Evolutionary conservation across 2,888 invertebrate species (phyloP).

Genomic region (Calliopum simillimum): DNA sequence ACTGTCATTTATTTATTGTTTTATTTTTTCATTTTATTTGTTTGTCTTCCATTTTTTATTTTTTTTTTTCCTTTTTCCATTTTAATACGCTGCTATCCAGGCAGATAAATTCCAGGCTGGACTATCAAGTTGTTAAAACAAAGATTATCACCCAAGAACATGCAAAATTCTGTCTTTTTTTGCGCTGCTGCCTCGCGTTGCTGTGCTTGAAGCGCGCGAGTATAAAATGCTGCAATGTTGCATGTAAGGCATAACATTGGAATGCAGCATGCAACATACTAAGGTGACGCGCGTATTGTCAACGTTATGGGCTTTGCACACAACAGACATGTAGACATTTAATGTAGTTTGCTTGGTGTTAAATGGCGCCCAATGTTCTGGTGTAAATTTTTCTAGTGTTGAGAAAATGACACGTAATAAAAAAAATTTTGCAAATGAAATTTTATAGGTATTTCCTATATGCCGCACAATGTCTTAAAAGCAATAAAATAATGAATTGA

Average conservation of each 20-base stretch:
- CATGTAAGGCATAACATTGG: slow-evolving; percentile 16
- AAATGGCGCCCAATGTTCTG: slow-evolving; percentile 28
- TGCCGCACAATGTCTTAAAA: no score
- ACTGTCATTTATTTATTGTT: slow-evolving; percentile 12
- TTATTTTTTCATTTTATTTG: not conserved
- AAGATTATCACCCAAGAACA: slow-evolving; percentile 31
- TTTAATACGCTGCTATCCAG: not conserved
- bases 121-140: slow-evolving; percentile 33
- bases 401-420: no score
- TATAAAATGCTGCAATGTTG: not conserved
- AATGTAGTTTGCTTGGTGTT: slow-evolving; percentile 5
- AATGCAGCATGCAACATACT: slow-evolving; percentile 13
- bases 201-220: no score
- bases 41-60: not conserved
- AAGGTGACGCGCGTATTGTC: not conserved
- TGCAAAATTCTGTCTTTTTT: slow-evolving; percentile 22
- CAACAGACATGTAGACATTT: no score
- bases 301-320: not conserved
- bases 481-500: no score
- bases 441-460: no score
- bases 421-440: no score
- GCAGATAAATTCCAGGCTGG: not conserved
- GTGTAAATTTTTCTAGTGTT: no score
- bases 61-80: not conserved
- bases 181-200: not conserved